A percentile compares a stretch with the other conserved stretches of the same genome.
These are phyloP conservation scores for Chionomys nivalis DNA, from an alignment of 2,113 vertebrate genomes.

Conservation along the genomic window DNA sequence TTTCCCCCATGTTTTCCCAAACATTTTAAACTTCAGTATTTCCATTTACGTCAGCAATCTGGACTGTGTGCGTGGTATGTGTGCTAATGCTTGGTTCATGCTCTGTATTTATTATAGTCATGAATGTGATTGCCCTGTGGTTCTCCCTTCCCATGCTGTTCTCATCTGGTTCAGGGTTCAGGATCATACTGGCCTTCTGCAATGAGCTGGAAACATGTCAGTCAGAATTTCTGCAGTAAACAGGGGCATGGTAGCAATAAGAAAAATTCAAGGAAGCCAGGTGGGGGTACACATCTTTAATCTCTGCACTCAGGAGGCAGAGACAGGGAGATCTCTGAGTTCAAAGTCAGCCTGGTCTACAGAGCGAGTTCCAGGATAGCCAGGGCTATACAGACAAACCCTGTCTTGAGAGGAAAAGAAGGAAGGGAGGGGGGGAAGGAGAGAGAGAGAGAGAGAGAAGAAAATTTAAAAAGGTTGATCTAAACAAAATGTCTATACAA, in stretches of 20 bases:
- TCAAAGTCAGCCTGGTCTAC: neutral
- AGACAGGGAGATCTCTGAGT: neutral
- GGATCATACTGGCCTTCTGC: neutral
- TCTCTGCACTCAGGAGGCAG: neutral
- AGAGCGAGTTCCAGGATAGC: neutral
- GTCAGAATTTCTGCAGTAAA: neutral
- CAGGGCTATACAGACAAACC: neutral
- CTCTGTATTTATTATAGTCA: neutral
- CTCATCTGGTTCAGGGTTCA: neutral
- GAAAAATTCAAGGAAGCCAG: neutral
- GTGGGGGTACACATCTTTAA: neutral
- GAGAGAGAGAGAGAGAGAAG: rapidly evolving
- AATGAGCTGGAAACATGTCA: neutral
- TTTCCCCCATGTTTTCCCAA: neutral
- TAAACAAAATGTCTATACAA: neutral
- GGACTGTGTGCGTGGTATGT: neutral
- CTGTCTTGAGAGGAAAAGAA: neutral
- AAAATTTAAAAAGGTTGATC: neutral
- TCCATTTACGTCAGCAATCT: neutral
- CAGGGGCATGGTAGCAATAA: neutral
- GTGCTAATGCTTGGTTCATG: neutral
- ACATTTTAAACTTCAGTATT: constrained; percentile 11
- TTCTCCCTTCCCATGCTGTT: neutral
- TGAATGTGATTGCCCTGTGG: neutral
- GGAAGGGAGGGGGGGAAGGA: rapidly evolving